These are phyloP conservation scores for Aplodontia rufa DNA, from an alignment of 2,113 vertebrate genomes.

Conservation along the genomic window DNA sequence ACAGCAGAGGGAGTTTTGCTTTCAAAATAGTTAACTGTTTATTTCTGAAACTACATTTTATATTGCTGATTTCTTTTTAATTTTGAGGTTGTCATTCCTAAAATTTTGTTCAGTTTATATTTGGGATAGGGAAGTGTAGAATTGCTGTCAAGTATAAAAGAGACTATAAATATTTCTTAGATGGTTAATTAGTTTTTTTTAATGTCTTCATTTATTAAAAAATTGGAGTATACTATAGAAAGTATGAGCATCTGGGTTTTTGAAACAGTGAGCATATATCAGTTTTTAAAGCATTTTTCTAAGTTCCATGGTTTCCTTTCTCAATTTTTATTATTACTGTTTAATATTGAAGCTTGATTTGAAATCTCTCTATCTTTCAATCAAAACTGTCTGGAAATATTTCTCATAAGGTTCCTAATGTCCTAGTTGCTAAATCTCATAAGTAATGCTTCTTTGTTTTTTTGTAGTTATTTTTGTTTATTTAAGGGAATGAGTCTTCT, in stretches of 20 bases:
- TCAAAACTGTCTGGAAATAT: not conserved
- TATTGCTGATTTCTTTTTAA: not conserved
- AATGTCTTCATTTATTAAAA: not conserved
- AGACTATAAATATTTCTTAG: not conserved
- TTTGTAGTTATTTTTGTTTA: not conserved
- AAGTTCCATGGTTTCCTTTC: not conserved
- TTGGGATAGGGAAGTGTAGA: not conserved
- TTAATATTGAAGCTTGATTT: slow-evolving; percentile 38
- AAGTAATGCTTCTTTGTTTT: not conserved
- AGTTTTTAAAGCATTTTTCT: not conserved
- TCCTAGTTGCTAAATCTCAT: not conserved
- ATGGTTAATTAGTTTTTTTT: not conserved
- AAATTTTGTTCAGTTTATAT: slow-evolving; percentile 8
- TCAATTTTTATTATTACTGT: not conserved
- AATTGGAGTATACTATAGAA: not conserved
- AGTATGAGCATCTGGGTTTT: not conserved
- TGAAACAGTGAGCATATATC: not conserved
- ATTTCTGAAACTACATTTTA: slow-evolving; percentile 9
- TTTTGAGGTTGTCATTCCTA: not conserved
- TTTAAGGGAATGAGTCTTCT: not conserved
- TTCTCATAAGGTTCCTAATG: not conserved
- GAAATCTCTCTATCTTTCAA: not conserved
- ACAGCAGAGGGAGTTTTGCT: not conserved
- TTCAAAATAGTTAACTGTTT: slow-evolving; percentile 11
- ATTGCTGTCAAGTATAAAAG: not conserved